Evolutionary conservation across 2,113 vertebrate species (phyloP).

Genomic region (Athene noctua): DNA sequence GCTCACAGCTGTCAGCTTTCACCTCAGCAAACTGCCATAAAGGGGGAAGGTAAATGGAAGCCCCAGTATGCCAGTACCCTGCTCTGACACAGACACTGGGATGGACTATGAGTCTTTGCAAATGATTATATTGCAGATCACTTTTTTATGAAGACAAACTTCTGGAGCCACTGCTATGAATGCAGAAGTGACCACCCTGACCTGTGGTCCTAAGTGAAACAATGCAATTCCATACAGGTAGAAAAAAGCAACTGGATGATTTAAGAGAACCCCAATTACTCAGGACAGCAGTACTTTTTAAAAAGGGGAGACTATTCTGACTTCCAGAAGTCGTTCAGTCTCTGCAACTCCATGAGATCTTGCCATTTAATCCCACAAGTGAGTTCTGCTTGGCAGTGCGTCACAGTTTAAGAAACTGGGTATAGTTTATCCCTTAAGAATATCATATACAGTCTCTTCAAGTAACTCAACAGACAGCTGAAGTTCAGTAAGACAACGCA

Average conservation of each 20-base stretch:
- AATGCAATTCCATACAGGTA: conserved; percentile 73
- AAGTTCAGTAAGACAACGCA: background rate
- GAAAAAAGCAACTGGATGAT: conserved; percentile 71
- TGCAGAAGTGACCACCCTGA: conserved; percentile 70
- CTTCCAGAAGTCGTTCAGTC: conserved; percentile 67
- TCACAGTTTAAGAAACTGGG: background rate
- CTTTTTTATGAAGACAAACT: conserved; percentile 71
- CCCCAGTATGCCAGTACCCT: background rate
- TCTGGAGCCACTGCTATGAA: conserved; percentile 72
- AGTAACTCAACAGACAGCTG: background rate
- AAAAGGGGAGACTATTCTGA: conserved; percentile 68
- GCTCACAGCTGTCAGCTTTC: background rate
- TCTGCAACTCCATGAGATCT: background rate
- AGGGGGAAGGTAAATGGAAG: conserved; percentile 27
- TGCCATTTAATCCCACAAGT: background rate
- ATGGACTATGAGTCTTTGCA: background rate
- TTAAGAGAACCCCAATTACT: conserved; percentile 69
- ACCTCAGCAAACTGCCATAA: background rate
- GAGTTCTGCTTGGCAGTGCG: background rate
- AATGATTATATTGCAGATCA: conserved; percentile 19
- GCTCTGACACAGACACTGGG: background rate
- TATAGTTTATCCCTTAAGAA: background rate
- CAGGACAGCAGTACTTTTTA: conserved; percentile 71
- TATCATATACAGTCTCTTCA: background rate
- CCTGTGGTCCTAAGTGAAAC: conserved; percentile 68